Conservation (phyloP, 2,797 vertebrate genomes). For the Labeo calbasu region DNA sequence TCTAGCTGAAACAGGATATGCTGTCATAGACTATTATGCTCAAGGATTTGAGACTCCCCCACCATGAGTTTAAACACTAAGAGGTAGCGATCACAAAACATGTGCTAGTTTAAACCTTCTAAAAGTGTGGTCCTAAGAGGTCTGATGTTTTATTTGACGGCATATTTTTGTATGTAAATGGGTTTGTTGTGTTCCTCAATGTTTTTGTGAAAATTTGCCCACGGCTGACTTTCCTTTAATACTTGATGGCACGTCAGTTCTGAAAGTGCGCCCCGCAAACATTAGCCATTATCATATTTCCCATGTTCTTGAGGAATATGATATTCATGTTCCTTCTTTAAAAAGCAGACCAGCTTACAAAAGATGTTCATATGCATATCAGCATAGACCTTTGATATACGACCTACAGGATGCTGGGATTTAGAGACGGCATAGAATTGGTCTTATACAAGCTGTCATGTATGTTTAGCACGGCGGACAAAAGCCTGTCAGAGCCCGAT, state of each 20-base stretch:
- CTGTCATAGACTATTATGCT: constrained; percentile 31
- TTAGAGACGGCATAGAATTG: background rate
- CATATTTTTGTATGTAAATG: background rate
- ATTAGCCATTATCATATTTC: constrained; percentile 23
- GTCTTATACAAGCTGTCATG: background rate
- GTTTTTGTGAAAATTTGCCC: background rate
- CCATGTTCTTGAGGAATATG: constrained; percentile 12
- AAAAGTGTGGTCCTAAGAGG: background rate
- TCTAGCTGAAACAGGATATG: constrained; percentile 23
- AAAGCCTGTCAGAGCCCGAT: constrained; percentile 21
- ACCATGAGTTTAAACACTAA: constrained; percentile 7
- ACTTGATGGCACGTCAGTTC: background rate
- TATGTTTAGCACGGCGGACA: constrained; percentile 5
- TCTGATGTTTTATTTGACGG: constrained; percentile 6
- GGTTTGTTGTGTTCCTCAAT: background rate
- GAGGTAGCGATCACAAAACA: background rate
- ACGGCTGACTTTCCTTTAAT: constrained; percentile 32
- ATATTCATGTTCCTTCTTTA: constrained; percentile 10
- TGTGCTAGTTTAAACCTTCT: background rate
- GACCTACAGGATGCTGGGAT: constrained; percentile 21
- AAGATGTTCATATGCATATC: background rate
- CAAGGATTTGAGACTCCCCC: background rate
- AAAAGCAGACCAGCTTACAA: constrained; percentile 6
- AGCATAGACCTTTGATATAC: constrained; percentile 29
- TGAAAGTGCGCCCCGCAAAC: constrained; percentile 4